A percentile compares a stretch with the other conserved stretches of the same genome.
Conservation (phyloP, 2,888 invertebrate species). For the Aleiodes leptofemur region DNA sequence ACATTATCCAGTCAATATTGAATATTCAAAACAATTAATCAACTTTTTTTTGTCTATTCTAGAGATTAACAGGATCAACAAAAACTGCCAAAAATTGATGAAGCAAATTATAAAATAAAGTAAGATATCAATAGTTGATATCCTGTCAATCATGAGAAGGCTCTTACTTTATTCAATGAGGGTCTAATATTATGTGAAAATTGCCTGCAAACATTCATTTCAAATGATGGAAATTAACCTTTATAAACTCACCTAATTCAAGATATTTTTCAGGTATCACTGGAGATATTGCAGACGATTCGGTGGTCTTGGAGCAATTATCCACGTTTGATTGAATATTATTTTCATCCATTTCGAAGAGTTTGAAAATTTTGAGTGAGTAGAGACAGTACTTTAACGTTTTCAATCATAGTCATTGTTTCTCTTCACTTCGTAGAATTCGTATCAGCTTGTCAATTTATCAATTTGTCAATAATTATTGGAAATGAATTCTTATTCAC, state of each 20-base stretch:
- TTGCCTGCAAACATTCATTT: background rate
- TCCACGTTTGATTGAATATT: background rate
- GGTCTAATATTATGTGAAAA: background rate
- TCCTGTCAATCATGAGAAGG: too few relatives aligned
- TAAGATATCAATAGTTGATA: too few relatives aligned
- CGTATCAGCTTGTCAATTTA: background rate
- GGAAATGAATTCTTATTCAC: too few relatives aligned
- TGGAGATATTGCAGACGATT: background rate
- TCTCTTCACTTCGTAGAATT: background rate
- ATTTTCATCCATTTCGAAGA: constrained; percentile 21
- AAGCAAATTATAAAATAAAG: too few relatives aligned
- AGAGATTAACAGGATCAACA: too few relatives aligned
- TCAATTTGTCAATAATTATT: background rate
- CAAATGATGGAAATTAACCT: background rate
- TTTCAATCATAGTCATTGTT: constrained; percentile 13
- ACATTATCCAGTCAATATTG: too few relatives aligned
- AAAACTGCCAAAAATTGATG: too few relatives aligned
- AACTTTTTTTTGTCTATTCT: too few relatives aligned
- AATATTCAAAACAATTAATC: too few relatives aligned
- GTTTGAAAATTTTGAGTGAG: background rate
- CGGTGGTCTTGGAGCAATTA: background rate
- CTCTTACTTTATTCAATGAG: too few relatives aligned
- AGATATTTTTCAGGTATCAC: background rate
- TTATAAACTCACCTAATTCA: background rate
- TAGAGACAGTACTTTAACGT: background rate